Base-by-base conservation (phyloP, 2,888 invertebrate species). In the Villa cingulata region DNA sequence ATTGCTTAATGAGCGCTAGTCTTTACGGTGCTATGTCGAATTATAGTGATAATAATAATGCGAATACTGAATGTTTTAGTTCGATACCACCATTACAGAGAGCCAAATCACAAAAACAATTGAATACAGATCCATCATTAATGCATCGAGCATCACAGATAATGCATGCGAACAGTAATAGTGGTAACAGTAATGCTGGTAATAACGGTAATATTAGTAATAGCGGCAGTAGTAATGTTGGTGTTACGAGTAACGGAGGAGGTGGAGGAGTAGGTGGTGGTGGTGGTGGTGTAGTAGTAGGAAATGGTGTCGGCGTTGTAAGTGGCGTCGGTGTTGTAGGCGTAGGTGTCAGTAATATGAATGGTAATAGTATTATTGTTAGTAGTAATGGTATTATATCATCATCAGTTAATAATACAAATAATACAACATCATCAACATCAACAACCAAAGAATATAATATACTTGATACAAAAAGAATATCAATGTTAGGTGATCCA, bases 51-150 rank as follows among this genome's bases (percentile, higher is more conserved):
- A 72, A 71, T 50, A n/a, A n/a, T n/a, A 72, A 72, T 60, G 72
- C 72, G 53, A 71, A 74, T 53, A 72, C 71, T 52, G 74, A 74
- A 58, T 71, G 68, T 53, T 74, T 71, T 65, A 59, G 73, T 66
- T 65, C 70, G 47, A 70, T 51, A 42, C 61, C 73, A 72, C 72
- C 85, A 61, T 76, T 86, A 58, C 79, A 80, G 62, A 74, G 81
- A 56, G 75, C 77, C 60, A 72, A 80, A 58, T 79, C 80, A 63
- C 83, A 86, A 60, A 88, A 88, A 70, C 87, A 87, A 66, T 76
- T 88, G 53, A 88, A 87, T 72, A 87, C 86, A 32, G 87, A 87
- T 65, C 75, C 80, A 48, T 77, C 78, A 48, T 71, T 76, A 39
- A 74, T 76, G 58, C 76, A 76, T 60, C 73, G 78, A 48, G 74